Base-by-base conservation (phyloP, 92 coral and sea anemone genomes). In the Phymanthus crucifer region DNA sequence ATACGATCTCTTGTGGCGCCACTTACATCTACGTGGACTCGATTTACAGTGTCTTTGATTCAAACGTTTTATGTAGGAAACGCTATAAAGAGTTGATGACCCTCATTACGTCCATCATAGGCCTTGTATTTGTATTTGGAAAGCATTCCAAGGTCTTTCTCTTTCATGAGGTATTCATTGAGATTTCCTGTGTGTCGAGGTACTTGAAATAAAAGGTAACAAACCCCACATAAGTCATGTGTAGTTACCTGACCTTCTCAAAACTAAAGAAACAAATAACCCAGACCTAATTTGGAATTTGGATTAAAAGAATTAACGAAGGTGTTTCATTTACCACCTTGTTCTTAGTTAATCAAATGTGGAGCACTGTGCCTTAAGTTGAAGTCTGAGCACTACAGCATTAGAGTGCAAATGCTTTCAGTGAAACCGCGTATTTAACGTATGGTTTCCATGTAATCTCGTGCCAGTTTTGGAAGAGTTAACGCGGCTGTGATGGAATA, bases 1-100 rank as follows among this genome's bases (percentile, higher is more conserved):
- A 77, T 77, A 77, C 36, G 34, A 77, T 77, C 81, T 77, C 33
- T 40, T 37, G 58, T 77, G 81, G 81, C 81, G 81, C 73, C 81
- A 77, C 38, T 36, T 33, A 72, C 40, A 61, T 58, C 61, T 19
- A 32, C 31, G 40, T n/a, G 71, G 68, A 77, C 47, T 77, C 81
- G 37, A 47, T 66, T 50, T 54, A 75, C 45, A 32, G 43, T 38
- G 7, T 35, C n/a, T 74, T 54, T 33, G 21, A 61, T 12, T 24
- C 68, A 61, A 61, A 61, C 68, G n/a, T n/a, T n/a, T 34, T 6
- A 27, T 24, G 64, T 21, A 8, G 32, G 35, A 61, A 61, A 23
- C 26, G 64, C 35, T 18, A 61, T 54, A 54, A 54, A 29, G 1
- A 61, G 17, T 61, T 12, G 68, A 61, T 61, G 14, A 61, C 68